These are phyloP conservation scores for Mus minutoides DNA, from an alignment of 2,797 vertebrate genomes.

Conservation along the genomic window DNA sequence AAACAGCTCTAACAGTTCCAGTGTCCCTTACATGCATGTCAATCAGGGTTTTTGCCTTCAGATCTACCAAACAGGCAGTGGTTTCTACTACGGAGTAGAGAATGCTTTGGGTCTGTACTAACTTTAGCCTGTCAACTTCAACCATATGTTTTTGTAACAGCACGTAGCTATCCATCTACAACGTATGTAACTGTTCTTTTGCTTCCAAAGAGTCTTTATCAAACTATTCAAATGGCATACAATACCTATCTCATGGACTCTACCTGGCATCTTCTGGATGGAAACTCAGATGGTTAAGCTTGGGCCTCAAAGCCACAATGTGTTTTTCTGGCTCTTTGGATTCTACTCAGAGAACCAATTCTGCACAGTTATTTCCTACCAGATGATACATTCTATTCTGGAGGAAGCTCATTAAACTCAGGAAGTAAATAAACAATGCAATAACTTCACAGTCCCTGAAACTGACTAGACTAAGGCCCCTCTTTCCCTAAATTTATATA, in stretches of 20 bases:
- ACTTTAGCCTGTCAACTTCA: constrained; percentile 91
- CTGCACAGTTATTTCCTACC: neutral
- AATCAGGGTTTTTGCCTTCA: constrained; percentile 89
- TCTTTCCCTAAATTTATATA: neutral
- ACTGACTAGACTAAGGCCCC: neutral
- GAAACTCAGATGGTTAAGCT: neutral
- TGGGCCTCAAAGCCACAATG: neutral
- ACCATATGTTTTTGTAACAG: constrained; percentile 93
- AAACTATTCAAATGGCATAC: neutral
- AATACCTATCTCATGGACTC: neutral
- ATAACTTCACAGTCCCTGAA: neutral
- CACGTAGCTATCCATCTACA: constrained; percentile 76
- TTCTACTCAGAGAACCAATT: neutral
- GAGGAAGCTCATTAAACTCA: neutral
- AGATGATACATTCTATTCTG: neutral
- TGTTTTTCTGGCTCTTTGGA: neutral
- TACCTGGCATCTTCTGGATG: neutral
- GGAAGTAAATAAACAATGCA: neutral
- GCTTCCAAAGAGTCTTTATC: neutral
- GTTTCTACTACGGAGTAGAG: constrained; percentile 91
- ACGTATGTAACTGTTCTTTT: neutral
- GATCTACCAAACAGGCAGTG: constrained; percentile 89
- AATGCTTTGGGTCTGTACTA: constrained; percentile 90
- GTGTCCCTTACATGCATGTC: constrained; percentile 91
- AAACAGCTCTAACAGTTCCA: constrained; percentile 91